A percentile compares a stretch with the other conserved stretches of the same genome.
Conservation (phyloP, 2,888 invertebrate species). For the Stictocephala bisonia region DNA sequence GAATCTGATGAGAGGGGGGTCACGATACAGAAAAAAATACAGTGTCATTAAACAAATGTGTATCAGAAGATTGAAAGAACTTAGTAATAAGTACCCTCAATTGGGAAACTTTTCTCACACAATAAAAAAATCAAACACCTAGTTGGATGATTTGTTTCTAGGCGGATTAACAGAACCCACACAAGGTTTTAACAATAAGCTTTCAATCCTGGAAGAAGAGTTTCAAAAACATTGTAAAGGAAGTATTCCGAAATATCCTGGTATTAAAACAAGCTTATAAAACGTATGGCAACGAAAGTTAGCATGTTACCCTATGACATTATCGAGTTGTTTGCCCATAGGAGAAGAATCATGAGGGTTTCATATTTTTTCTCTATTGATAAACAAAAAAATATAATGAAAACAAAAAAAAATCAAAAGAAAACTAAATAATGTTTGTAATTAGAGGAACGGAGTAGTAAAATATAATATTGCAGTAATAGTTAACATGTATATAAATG, state of each 20-base stretch:
- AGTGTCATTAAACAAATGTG: not conserved
- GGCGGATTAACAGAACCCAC: not conserved
- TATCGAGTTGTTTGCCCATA: not conserved
- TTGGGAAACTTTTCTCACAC: not conserved
- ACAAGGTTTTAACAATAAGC: not conserved
- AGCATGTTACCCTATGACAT: not conserved
- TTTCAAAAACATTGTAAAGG: not conserved
- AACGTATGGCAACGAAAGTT: not conserved
- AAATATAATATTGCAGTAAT: too few relatives aligned
- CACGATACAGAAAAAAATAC: too few relatives aligned
- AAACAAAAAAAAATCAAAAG: too few relatives aligned
- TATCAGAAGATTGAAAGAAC: constrained; percentile 2
- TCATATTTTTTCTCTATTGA: too few relatives aligned
- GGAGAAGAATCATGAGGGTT: not conserved
- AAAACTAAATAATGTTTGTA: not conserved
- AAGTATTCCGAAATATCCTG: constrained; percentile 4
- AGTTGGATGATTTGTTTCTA: not conserved
- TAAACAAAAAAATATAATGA: not conserved
- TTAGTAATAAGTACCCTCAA: not conserved
- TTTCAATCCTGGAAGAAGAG: not conserved
- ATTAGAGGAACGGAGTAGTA: too few relatives aligned
- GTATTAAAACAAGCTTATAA: not conserved
- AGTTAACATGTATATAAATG: too few relatives aligned
- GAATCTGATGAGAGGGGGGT: not conserved
- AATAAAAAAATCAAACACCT: not conserved